Base-by-base conservation (phyloP, 2,888 invertebrate species). In the Cantharis rufa region DNA sequence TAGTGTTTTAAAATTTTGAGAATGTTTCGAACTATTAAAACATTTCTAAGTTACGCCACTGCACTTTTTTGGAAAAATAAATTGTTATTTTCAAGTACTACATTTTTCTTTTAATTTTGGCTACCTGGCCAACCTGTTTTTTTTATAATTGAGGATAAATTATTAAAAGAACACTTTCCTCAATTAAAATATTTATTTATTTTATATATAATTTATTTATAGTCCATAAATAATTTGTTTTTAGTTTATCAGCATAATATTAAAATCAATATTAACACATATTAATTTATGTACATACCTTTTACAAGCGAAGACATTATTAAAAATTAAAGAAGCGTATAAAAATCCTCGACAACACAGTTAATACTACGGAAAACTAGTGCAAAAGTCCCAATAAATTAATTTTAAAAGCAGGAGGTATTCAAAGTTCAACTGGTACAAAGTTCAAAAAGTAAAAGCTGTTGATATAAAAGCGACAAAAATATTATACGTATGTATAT, bases 281-380 rank as follows among this genome's bases (percentile, higher is more conserved):
- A 89, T n/a, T n/a, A n/a, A n/a, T n/a, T n/a, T n/a, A n/a, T n/a
- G n/a, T n/a, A 24, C 63, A 24, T 82, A 89, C 90, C 90, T 87
- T 90, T 90, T 73, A 88, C 87, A 80, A 89, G 87, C 71, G 85
- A 88, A 72, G 90, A 88, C 90, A 90, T 90, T 75, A 81, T 86
- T 78, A 64, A 75, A 69, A 80, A 77, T 81, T 83, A 70, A 64
- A 62, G 27, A 16, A 64, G n/a, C n/a, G n/a, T n/a, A 48, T 48
- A n/a, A 5, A 48, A 13, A n/a, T 48, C 48, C n/a, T 48, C 5
- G 0, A n/a, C 4, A 13, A n/a, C 48, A 48, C 48, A 48, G 48
- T 5, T n/a, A 48, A 48, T 48, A 48, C 48, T 48, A n/a, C n/a
- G n/a, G n/a, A 48, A 48, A 48, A 48, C 48, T 48, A n/a, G 48